Base-by-base conservation (phyloP, 2,888 invertebrate genomes). In the Andrena hattorfiana region DNA sequence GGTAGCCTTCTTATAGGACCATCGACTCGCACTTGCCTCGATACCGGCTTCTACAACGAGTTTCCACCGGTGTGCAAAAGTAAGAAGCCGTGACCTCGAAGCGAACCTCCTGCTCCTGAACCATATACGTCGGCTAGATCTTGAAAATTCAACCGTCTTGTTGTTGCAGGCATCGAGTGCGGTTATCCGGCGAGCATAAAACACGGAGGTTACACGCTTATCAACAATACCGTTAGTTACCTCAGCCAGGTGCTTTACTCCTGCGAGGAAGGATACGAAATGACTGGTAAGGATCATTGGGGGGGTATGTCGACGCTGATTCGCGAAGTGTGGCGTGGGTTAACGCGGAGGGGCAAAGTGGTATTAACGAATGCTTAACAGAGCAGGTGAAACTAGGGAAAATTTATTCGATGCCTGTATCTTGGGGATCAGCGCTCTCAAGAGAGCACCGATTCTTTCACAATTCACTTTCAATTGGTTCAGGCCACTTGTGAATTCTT, bases 31-130 rank as follows among this genome's bases (percentile, higher is more conserved):
- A 97, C 97, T 26, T 98, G 98, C 87, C 95, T 98, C 60, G 97
- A 98, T 85, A 98, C 98, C 5, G 98, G 98, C 60, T 98, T 98
- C 94, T 98, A 98, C 93, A 98, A 98, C 89, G 98, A 98, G 93
- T 98, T 98, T 92, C 98, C 98, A 42, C 98, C 98, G 0, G 98
- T 98, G 60, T 98, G 98, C 94, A 97, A 98, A 96, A 96, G 98
- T 98, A 94, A 96, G 97, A 42, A 73, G n/a, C 35, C 30, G 35
- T n/a, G 8, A 62, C n/a, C 28, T 63, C 10, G 5, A 48, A 42
- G 8, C 20, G 56, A 54, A 35, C 20, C 26, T 30, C 26, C 48
- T 28, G 42, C 66, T 28, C 26, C 8, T 60, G 60, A 54, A 48
- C 73, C 70, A 56, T 80, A 82, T 66, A 70, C 23, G 54, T n/a